Percentiles rank a stretch among this genome's conserved stretches.
These are phyloP conservation scores for Tiliacea aurago DNA, from an alignment of 2,888 invertebrate genomes.

Conservation along the genomic window DNA sequence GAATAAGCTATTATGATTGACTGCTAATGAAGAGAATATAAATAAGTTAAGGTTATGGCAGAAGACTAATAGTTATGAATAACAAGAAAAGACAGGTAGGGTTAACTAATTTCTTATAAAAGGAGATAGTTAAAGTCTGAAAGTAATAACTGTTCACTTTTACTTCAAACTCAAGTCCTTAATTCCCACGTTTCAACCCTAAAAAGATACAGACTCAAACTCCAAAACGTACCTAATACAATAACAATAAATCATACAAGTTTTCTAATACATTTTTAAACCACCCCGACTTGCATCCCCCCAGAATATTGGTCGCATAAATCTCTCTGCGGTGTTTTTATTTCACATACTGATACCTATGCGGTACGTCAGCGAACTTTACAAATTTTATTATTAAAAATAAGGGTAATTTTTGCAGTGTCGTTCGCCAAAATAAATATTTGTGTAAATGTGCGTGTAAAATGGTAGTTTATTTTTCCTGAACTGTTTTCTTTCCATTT, in stretches of 20 bases:
- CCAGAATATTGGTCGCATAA: slow-evolving; percentile 73
- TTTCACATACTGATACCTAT: slow-evolving; percentile 47
- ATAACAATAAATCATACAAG: slow-evolving; percentile 72
- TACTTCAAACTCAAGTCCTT: background rate
- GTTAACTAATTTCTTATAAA: background rate
- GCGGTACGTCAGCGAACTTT: slow-evolving; percentile 48
- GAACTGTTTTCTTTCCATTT: background rate
- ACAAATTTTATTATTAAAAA: slow-evolving; percentile 30
- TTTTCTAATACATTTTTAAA: slow-evolving; percentile 79
- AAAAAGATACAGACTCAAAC: slow-evolving; percentile 46
- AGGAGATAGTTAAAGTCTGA: no score
- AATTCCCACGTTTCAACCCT: slow-evolving; percentile 31
- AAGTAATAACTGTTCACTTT: background rate
- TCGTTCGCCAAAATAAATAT: background rate
- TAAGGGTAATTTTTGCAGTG: slow-evolving; percentile 11
- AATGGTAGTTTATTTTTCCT: background rate
- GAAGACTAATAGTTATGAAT: background rate
- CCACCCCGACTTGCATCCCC: slow-evolving; percentile 58
- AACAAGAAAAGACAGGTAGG: background rate
- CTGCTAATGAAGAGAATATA: no score
- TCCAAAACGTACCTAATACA: slow-evolving; percentile 48
- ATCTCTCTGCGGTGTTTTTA: slow-evolving; percentile 68
- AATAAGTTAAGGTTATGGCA: no score
- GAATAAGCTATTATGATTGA: no score
- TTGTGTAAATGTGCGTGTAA: background rate